A percentile compares a stretch with the other conserved stretches of the same genome.
Conservation (phyloP, 1,140 invertebrate genomes). For the Sarcophaga bullata region DNA sequence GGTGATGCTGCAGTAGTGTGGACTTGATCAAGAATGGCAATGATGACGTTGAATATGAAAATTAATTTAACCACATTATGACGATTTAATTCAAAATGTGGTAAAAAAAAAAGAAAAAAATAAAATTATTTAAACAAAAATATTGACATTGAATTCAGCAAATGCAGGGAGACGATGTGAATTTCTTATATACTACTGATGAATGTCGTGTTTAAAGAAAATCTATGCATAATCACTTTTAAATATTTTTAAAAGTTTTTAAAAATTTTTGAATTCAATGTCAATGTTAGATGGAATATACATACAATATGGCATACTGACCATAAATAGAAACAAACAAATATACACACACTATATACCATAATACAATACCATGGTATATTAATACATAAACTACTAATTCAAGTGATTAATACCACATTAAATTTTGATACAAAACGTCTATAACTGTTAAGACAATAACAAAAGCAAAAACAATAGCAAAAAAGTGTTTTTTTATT, state of each 20-base stretch:
- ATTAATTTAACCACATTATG: neutral
- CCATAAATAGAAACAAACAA: too few relatives aligned
- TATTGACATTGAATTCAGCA: constrained; percentile 11
- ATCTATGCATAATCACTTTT: neutral
- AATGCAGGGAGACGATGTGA: constrained; percentile 2
- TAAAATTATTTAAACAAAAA: neutral
- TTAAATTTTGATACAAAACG: too few relatives aligned
- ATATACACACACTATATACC: too few relatives aligned
- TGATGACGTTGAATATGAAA: neutral
- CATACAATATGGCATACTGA: too few relatives aligned
- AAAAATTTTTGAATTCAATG: constrained; percentile 29
- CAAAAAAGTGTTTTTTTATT: too few relatives aligned
- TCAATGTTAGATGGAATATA: constrained; percentile 29
- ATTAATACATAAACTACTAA: too few relatives aligned
- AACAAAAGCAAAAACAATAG: too few relatives aligned
- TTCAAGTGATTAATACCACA: too few relatives aligned
- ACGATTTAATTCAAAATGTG: neutral
- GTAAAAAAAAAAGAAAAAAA: neutral
- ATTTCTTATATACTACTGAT: neutral
- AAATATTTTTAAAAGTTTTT: too few relatives aligned
- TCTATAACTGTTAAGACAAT: too few relatives aligned
- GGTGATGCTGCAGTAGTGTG: neutral
- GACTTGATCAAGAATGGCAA: neutral
- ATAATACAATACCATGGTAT: too few relatives aligned
- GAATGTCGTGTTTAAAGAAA: neutral